Base-by-base conservation (phyloP, 2,888 invertebrate genomes). In the Glaucopsyche alexis region DNA sequence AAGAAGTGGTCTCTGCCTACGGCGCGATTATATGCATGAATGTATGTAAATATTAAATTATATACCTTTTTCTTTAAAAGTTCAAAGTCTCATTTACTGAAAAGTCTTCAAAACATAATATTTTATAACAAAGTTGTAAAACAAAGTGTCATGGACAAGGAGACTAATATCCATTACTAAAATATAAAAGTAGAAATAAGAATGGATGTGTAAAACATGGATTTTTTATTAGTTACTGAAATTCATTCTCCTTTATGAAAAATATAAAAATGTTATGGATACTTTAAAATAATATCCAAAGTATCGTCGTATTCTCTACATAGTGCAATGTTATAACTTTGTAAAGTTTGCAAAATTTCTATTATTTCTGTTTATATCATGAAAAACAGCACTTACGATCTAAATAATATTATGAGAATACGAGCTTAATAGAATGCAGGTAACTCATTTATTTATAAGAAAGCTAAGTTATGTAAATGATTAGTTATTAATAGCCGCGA, bases 381-480 rank as follows among this genome's bases (percentile, higher is more conserved):
- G 42, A 42, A 42, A 8, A 29, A 29, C 29, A 9, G 47, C 11
- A 47, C 11, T 47, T 13, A 47, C 42, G 42, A 42, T 1, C 42
- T 7, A 6, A 42, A 42, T 42, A 42, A 42, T 42, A 42, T 29
- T 29, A n/a, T n/a, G n/a, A 29, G 29, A 29, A 49, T 0, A 14
- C 14, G 14, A 49, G 14, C 14, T 29, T 29, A 29, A 16, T 16
- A 4, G 8, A 19, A 19, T 19, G 16, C 4, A 55, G 3, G 16
- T 16, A 19, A 55, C 19, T n/a, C 19, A n/a, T n/a, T n/a, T n/a
- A 19, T 55, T 55, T 11, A 55, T 4, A 55, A 55, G 55, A 55
- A 55, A 55, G 55, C 19, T 55, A 55, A 55, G 16, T 55, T 55
- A 55, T 55, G 55, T 55, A 55, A 19, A 55, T 55, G 19, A 55